A percentile compares a stretch with the other conserved stretches of the same genome.
These are phyloP conservation scores for Drosophila neoperkinsi DNA, from an alignment of 2,888 invertebrate species.

Conservation along the genomic window DNA sequence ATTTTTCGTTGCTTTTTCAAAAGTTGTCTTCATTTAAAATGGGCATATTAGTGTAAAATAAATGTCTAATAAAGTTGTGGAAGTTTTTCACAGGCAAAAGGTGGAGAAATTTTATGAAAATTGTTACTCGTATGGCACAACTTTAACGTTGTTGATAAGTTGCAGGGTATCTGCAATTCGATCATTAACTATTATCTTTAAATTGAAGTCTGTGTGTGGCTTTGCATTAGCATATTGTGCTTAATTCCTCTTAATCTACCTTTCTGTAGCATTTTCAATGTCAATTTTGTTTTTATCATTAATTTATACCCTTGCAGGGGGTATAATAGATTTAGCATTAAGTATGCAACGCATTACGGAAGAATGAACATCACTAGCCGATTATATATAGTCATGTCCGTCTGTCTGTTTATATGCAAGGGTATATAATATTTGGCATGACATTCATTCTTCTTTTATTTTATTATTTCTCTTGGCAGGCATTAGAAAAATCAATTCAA, in stretches of 20 bases:
- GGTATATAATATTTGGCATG: not conserved
- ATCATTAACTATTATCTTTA: not conserved
- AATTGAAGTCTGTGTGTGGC: conserved; percentile 4
- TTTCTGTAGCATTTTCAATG: conserved; percentile 36
- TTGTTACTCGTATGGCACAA: not conserved
- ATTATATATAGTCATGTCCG: not conserved
- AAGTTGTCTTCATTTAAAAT: not conserved
- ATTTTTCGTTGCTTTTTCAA: conserved; percentile 10
- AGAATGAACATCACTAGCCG: not conserved
- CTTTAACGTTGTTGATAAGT: no score
- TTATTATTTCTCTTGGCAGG: conserved; percentile 1
- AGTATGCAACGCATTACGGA: not conserved
- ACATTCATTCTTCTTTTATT: not conserved
- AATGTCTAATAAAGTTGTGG: not conserved
- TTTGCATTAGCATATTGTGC: conserved; percentile 21
- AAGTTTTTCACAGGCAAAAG: no score
- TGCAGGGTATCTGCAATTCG: not conserved
- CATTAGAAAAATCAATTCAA: conserved; percentile 5
- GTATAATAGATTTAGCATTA: not conserved
- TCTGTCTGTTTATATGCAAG: not conserved
- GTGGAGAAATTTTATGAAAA: no score
- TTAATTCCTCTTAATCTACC: conserved; percentile 15
- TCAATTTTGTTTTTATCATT: conserved; percentile 23
- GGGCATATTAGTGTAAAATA: not conserved
- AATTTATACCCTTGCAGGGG: not conserved